These are phyloP conservation scores for Fukomys damarensis DNA, from an alignment of 2,113 vertebrate species.

Conservation along the genomic window DNA sequence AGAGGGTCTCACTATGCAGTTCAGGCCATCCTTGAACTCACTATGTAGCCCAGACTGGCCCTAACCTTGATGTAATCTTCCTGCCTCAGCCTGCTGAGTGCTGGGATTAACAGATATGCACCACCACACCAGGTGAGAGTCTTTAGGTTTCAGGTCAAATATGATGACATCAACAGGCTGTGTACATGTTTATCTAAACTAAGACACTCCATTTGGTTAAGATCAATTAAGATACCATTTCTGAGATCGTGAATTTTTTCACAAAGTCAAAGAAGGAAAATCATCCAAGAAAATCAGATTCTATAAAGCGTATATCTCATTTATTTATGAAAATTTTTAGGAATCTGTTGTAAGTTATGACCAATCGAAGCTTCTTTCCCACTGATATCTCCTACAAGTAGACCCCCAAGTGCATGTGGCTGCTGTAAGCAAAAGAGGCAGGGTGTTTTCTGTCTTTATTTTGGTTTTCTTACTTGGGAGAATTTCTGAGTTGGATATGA, in stretches of 20 bases:
- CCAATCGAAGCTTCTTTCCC: constrained; percentile 82
- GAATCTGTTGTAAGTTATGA: constrained; percentile 73
- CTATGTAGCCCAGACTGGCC: neutral
- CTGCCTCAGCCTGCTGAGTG: neutral
- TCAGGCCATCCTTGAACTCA: neutral
- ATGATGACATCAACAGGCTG: neutral
- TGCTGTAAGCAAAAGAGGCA: constrained; percentile 85
- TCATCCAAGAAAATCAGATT: neutral
- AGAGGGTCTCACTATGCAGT: too few relatives aligned
- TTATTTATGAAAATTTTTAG: neutral
- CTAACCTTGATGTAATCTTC: neutral
- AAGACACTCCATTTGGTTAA: neutral
- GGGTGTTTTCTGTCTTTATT: constrained; percentile 46
- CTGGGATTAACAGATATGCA: neutral
- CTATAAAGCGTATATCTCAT: neutral
- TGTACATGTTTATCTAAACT: neutral
- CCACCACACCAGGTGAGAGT: neutral
- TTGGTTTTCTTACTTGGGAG: neutral
- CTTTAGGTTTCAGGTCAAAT: neutral
- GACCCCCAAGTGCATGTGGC: constrained; percentile 82
- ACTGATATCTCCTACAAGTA: constrained; percentile 68
- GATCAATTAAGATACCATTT: neutral
- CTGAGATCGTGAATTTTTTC: neutral
- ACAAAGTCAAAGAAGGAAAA: neutral
- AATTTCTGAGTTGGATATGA: constrained; percentile 14